phyloP scores from a whole-genome alignment of 2,113 vertebrate genomes.

The Sarotherodon lohbergeri region DNA sequence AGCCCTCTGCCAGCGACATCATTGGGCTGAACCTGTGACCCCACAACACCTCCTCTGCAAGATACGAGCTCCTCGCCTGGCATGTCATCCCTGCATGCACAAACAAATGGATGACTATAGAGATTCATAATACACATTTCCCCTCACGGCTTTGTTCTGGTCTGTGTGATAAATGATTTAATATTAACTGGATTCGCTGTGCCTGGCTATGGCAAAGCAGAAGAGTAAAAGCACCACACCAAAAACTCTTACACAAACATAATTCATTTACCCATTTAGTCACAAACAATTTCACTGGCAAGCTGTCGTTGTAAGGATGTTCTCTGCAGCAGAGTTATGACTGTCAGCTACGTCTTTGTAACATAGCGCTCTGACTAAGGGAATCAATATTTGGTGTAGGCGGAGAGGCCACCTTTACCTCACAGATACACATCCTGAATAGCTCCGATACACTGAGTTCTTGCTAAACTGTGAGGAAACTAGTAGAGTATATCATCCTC shows the following conservation, averaged over 20 bases:
- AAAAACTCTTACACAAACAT: neutral
- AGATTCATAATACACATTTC: neutral
- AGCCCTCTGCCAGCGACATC: conserved; percentile 86
- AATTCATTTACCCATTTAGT: neutral
- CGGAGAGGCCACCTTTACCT: conserved; percentile 21
- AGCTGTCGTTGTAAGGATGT: neutral
- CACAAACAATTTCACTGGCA: neutral
- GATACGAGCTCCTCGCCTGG: conserved; percentile 89
- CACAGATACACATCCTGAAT: conserved; percentile 7
- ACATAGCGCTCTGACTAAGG: neutral
- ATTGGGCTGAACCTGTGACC: conserved; percentile 92
- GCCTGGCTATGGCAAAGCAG: neutral
- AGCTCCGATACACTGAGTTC: neutral
- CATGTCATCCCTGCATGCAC: conserved; percentile 86
- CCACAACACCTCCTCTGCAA: conserved; percentile 88
- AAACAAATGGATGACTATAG: neutral
- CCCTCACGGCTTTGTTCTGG: neutral
- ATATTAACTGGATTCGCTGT: neutral
- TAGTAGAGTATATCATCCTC: neutral
- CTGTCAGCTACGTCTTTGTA: neutral
- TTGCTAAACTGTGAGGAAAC: neutral
- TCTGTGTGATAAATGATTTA: neutral
- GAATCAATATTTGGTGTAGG: conserved; percentile 38
- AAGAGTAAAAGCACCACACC: neutral
- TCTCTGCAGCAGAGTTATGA: neutral